Evolutionary conservation across 2,888 invertebrate genomes (phyloP).

Genomic region (Erebia ligea): DNA sequence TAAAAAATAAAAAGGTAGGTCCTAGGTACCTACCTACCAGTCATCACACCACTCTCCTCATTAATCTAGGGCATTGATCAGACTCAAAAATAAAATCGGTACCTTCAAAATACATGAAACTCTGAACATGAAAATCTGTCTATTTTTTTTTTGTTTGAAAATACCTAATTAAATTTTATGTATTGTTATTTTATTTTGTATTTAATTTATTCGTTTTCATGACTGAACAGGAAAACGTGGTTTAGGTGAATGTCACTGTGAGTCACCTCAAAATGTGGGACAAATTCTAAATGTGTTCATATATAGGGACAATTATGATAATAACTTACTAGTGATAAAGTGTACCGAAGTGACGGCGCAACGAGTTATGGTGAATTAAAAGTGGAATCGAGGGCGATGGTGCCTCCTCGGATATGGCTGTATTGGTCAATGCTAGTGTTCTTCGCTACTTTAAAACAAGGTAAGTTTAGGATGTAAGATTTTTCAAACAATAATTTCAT

Average conservation of each 20-base stretch:
- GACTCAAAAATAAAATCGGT: too few relatives aligned
- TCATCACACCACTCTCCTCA: too few relatives aligned
- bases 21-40: too few relatives aligned
- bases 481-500: not conserved
- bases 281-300: not conserved
- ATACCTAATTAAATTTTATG: not conserved
- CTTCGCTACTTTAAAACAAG: constrained; percentile 54
- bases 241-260: not conserved
- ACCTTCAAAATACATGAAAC: too few relatives aligned
- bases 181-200: not conserved
- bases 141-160: too few relatives aligned
- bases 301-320: constrained; percentile 7
- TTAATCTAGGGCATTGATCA: too few relatives aligned
- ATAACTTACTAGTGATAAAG: constrained; percentile 17
- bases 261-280: not conserved
- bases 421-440: constrained; percentile 54
- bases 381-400: constrained; percentile 61
- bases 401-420: constrained; percentile 54
- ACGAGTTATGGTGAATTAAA: constrained; percentile 57
- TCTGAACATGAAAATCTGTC: too few relatives aligned
- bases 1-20: too few relatives aligned
- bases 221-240: not conserved
- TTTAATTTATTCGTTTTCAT: not conserved
- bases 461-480: constrained; percentile 48
- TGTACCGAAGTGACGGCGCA: constrained; percentile 1